phyloP scores from a whole-genome alignment of 2,888 invertebrate genomes.

The Halictus ligatus region DNA sequence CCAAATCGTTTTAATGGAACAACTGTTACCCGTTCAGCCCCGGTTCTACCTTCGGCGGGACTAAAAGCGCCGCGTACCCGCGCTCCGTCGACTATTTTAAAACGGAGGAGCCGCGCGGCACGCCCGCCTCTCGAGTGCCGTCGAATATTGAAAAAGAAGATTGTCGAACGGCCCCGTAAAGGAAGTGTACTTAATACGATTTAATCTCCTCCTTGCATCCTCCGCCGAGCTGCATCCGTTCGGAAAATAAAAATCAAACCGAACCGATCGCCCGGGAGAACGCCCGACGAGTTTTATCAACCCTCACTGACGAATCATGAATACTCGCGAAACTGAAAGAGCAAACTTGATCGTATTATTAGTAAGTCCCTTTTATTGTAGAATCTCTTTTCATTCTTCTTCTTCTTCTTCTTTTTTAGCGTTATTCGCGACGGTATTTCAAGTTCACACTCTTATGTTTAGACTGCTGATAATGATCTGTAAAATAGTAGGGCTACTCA shows the following conservation, averaged over 20 bases:
- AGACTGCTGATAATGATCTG: too few relatives aligned
- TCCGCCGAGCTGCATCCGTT: not conserved
- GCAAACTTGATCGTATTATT: not conserved
- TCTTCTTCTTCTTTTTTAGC: too few relatives aligned
- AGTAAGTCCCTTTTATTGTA: not conserved
- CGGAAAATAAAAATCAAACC: not conserved
- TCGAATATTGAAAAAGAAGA: constrained; percentile 31
- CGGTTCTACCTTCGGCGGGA: constrained; percentile 49
- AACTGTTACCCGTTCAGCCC: constrained; percentile 76
- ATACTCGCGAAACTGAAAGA: not conserved
- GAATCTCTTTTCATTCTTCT: too few relatives aligned
- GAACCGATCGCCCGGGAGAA: not conserved
- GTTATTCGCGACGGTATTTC: too few relatives aligned
- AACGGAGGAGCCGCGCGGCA: constrained; percentile 10
- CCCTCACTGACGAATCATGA: not conserved
- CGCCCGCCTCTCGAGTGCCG: constrained; percentile 8
- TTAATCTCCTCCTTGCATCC: constrained; percentile 2
- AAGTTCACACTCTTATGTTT: too few relatives aligned
- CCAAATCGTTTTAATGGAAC: constrained; percentile 82
- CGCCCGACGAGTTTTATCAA: not conserved
- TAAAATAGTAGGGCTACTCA: too few relatives aligned
- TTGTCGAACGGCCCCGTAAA: constrained; percentile 20
- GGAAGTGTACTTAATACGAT: constrained; percentile 16
- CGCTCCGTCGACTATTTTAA: constrained; percentile 51
- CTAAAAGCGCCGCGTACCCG: constrained; percentile 41